phyloP scores from a whole-genome alignment of 2,797 vertebrate species.

The Enteromius viviparus region DNA sequence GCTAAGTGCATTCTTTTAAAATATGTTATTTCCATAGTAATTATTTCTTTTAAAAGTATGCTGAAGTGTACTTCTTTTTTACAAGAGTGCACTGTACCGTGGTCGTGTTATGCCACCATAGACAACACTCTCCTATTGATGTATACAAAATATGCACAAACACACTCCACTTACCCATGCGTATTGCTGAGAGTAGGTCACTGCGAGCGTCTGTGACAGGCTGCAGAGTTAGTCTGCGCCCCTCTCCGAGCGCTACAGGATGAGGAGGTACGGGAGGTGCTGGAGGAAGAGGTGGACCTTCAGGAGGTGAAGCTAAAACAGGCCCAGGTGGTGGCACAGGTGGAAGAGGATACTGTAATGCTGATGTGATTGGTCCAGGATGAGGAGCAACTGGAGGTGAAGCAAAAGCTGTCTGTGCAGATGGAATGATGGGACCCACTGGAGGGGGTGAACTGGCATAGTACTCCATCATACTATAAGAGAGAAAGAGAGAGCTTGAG shows the following conservation, averaged over 20 bases:
- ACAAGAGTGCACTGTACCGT: not conserved
- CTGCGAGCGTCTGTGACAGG: conserved; percentile 83
- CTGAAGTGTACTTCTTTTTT: not conserved
- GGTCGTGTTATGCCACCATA: not conserved
- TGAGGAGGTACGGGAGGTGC: conserved; percentile 63
- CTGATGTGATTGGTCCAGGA: conserved; percentile 63
- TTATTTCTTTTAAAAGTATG: not conserved
- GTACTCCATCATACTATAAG: conserved; percentile 79
- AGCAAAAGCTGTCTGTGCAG: conserved; percentile 83
- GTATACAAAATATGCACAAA: not conserved
- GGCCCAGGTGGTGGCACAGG: conserved; percentile 71
- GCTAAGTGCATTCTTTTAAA: not conserved
- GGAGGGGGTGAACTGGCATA: conserved; percentile 76
- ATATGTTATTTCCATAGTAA: not conserved
- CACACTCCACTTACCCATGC: conserved; percentile 79
- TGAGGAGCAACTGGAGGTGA: conserved; percentile 72
- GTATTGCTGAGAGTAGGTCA: conserved; percentile 87
- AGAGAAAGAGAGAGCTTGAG: conserved; percentile 34
- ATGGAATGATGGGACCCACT: conserved; percentile 78
- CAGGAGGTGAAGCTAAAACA: conserved; percentile 72
- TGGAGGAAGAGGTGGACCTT: conserved; percentile 57
- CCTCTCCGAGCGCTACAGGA: conserved; percentile 65
- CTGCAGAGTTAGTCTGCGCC: conserved; percentile 69
- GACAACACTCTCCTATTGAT: not conserved
- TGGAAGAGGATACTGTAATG: conserved; percentile 68